Evolutionary conservation across 2,888 invertebrate genomes (phyloP).

Genomic region (Diadegma fenestrale): DNA sequence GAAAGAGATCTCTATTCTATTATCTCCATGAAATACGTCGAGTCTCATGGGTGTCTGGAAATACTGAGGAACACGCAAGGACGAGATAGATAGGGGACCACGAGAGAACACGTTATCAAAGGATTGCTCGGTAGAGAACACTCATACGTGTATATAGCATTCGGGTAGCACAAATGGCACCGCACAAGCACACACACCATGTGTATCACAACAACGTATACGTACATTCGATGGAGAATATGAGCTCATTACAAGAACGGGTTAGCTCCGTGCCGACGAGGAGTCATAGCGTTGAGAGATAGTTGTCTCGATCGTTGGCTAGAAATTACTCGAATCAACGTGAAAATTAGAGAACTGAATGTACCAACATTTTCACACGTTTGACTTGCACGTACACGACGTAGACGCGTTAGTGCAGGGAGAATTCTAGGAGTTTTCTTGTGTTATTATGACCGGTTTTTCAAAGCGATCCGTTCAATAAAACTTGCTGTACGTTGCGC

Average conservation of each 20-base stretch:
- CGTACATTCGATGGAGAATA: conserved; percentile 29
- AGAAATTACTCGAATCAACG: conserved; percentile 31
- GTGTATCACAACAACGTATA: not conserved
- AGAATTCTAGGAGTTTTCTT: conserved; percentile 5
- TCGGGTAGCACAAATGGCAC: conserved; percentile 4
- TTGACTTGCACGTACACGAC: conserved; percentile 1
- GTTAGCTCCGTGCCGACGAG: conserved; percentile 16
- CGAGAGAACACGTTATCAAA: not conserved
- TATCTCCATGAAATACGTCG: not conserved
- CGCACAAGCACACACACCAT: not conserved
- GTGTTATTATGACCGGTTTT: conserved; percentile 33
- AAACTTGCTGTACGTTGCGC: not conserved
- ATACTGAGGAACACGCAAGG: conserved; percentile 17
- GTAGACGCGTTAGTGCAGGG: not conserved
- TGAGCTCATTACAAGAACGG: conserved; percentile 32
- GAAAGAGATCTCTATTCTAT: conserved; percentile 1
- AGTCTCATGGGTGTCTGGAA: conserved; percentile 31
- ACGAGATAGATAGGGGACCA: not conserved
- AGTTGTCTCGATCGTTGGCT: conserved; percentile 26
- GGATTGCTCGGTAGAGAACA: not conserved
- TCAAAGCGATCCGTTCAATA: conserved; percentile 6
- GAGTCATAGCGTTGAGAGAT: not conserved
- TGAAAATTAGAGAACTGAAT: conserved; percentile 44
- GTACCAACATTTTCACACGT: conserved; percentile 36
- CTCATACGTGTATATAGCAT: not conserved